phyloP scores from a whole-genome alignment of 2,888 invertebrate genomes.

The Thymelicus lineola region DNA sequence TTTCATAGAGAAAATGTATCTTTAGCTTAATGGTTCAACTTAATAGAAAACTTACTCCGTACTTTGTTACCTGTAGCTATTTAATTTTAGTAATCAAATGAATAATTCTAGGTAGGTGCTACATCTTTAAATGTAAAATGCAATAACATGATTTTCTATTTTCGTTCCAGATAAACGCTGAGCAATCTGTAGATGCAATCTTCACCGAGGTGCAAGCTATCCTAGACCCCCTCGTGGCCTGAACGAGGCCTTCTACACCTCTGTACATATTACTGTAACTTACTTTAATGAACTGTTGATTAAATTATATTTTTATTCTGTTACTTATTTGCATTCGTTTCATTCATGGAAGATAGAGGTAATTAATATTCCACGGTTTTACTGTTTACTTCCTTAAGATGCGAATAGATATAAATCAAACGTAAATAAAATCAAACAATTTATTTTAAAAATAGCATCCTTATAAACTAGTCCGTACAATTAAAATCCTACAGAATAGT shows the following conservation, averaged over 20 bases:
- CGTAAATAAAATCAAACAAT: background rate
- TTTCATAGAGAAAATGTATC: too few species aligned
- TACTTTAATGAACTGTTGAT: slow-evolving; percentile 45
- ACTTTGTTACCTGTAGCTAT: too few species aligned
- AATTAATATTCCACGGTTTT: slow-evolving; percentile 3
- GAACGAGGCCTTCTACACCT: slow-evolving; percentile 22
- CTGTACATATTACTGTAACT: slow-evolving; percentile 46
- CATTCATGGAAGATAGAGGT: too few species aligned
- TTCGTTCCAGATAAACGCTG: slow-evolving; percentile 90
- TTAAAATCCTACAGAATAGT: background rate
- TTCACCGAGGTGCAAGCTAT: slow-evolving; percentile 88
- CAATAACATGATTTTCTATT: background rate
- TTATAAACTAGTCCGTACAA: slow-evolving; percentile 21
- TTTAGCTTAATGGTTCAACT: too few species aligned
- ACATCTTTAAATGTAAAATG: too few species aligned
- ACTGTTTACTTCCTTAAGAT: background rate
- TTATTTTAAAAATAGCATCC: slow-evolving; percentile 16
- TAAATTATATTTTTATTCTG: slow-evolving; percentile 49
- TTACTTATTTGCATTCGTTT: slow-evolving; percentile 27
- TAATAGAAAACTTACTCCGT: too few species aligned
- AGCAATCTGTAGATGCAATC: slow-evolving; percentile 90
- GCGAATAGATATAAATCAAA: background rate
- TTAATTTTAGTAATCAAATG: too few species aligned
- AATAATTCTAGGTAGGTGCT: too few species aligned
- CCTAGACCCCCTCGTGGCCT: slow-evolving; percentile 83